Base-by-base conservation (phyloP, 2,888 invertebrate species). In the Drosophila prolongata region DNA sequence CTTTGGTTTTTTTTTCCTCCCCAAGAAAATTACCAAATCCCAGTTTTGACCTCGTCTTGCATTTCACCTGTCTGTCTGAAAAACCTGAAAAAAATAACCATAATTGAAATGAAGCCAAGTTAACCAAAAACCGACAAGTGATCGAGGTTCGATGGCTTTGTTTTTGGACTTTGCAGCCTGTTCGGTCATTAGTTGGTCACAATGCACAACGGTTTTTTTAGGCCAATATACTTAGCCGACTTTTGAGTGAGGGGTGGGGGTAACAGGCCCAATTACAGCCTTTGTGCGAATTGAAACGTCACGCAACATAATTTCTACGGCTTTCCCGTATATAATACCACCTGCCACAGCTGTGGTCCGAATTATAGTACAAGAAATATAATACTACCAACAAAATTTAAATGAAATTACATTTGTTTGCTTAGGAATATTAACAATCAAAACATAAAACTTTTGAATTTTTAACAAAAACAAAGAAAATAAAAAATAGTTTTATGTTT, bases 231-330 rank as follows among this genome's bases (percentile, higher is more conserved):
- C 82, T 81, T 84, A 74, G 79, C 69, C 85, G 86, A 80, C 67
- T 87, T 78, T 57, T 35, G 13, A 19, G 34, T 42, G 14, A 8
- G 40, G 27, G 6, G 13, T 0, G 24, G 44, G 55, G 49, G 30
- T 37, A 55, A 56, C 49, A 19, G 79, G 61, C 64, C 79, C 83
- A 84, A 89, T 84, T 84, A 84, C 89, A 87, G 83, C 68, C 73
- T 89, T 69, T 88, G 89, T 89, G 83, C 83, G 86, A 84, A 84
- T 87, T 89, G 83, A 85, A 89, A 85, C 87, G 84, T 84, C 89
- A 84, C 89, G 84, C 84, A 86, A 84, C 89, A 89, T 89, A 89
- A 89, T 84, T 89, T 89, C 89, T 89, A 89, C 70, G 60, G 80
- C 89, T 84, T 86, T 89, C 89, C 87, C 84, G 58, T 34, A 43